Percentiles rank a stretch among this genome's conserved stretches.
Conservation (phyloP, 2,797 vertebrate genomes). For the Pteronotus mesoamericanus region DNA sequence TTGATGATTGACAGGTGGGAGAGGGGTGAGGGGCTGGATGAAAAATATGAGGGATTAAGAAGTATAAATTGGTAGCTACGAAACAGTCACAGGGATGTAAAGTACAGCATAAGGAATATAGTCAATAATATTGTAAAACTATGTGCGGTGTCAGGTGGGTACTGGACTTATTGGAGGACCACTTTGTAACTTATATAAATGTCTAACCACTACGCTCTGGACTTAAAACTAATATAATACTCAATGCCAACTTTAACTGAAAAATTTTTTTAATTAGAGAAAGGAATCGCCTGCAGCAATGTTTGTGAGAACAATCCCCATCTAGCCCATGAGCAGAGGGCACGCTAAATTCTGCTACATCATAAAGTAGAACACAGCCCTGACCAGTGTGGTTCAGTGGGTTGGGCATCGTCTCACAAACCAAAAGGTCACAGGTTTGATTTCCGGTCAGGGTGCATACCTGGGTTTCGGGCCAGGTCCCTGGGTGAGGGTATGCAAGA, state of each 20-base stretch:
- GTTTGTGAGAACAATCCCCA: not conserved
- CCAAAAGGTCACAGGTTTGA: not conserved
- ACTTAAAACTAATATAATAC: not conserved
- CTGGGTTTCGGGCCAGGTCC: not conserved
- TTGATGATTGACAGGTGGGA: not conserved
- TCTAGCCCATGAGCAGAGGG: accelerated
- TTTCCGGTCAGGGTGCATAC: not conserved
- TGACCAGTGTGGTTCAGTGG: not conserved
- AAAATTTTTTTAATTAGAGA: not conserved
- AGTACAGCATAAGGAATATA: not conserved
- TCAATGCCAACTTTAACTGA: not conserved
- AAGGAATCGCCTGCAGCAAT: not conserved
- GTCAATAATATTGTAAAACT: not conserved
- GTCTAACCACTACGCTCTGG: not conserved
- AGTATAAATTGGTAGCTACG: not conserved
- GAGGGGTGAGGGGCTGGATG: not conserved
- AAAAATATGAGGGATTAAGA: not conserved
- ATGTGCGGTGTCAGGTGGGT: too few species aligned
- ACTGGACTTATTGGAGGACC: not conserved
- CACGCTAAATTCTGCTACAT: accelerated
- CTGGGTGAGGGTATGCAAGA: accelerated
- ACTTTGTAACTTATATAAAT: too few species aligned
- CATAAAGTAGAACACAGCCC: not conserved
- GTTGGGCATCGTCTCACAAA: not conserved
- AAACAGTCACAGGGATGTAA: not conserved